A percentile compares a stretch with the other conserved stretches of the same genome.
Conservation (phyloP, 2,797 vertebrate species). For the Poecilia gillii region DNA sequence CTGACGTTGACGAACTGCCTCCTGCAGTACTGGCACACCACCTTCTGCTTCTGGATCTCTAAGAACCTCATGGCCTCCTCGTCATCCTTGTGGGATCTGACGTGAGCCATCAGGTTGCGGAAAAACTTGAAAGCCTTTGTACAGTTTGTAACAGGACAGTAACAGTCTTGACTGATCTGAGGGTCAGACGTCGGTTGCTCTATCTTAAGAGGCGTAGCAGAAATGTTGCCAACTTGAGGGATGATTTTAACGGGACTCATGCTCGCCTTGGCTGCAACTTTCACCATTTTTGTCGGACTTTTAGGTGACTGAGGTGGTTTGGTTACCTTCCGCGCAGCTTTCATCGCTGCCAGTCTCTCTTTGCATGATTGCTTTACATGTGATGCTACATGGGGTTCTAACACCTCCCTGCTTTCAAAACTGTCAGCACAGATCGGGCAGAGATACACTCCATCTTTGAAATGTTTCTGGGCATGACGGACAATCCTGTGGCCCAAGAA, state of each 20-base stretch:
- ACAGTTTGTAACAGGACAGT: slow-evolving; percentile 89
- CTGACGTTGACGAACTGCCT: slow-evolving; percentile 97
- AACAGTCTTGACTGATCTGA: slow-evolving; percentile 89
- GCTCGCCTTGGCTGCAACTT: slow-evolving; percentile 87
- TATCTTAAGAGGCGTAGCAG: slow-evolving; percentile 73
- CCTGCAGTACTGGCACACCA: slow-evolving; percentile 98
- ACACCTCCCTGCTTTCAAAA: slow-evolving; percentile 93
- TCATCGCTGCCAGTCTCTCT: slow-evolving; percentile 97
- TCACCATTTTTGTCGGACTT: slow-evolving; percentile 69
- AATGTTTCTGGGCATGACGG: slow-evolving; percentile 97
- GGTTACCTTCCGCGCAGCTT: slow-evolving; percentile 88
- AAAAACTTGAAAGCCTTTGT: slow-evolving; percentile 99
- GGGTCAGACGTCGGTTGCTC: slow-evolving; percentile 86
- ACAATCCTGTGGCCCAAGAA: slow-evolving; percentile 98
- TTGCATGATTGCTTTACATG: slow-evolving; percentile 99
- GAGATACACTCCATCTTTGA: slow-evolving; percentile 96
- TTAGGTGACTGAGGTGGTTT: slow-evolving; percentile 80
- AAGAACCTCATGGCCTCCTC: slow-evolving; percentile 97
- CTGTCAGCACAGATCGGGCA: slow-evolving; percentile 98
- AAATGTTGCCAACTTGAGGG: slow-evolving; percentile 84
- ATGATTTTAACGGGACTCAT: slow-evolving; percentile 83
- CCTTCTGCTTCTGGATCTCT: slow-evolving; percentile 98
- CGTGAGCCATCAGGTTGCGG: slow-evolving; percentile 97
- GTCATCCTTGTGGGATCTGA: slow-evolving; percentile 93
- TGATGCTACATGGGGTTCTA: slow-evolving; percentile 97